These are phyloP conservation scores for Pagetopsis macropterus DNA, from an alignment of 2,797 vertebrate species.

Conservation along the genomic window DNA sequence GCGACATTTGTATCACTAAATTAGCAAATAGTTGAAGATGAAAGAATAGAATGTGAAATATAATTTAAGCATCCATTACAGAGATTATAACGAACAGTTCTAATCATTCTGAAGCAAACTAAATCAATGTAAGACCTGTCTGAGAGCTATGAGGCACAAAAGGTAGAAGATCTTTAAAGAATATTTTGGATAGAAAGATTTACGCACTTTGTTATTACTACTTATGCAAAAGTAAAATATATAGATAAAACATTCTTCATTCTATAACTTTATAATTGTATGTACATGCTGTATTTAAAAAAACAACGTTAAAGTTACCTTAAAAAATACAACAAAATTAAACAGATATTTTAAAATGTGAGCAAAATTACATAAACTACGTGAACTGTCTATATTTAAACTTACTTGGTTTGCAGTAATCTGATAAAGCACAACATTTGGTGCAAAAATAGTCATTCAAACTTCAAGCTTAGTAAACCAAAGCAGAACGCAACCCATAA, in stretches of 20 bases:
- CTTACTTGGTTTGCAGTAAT: not conserved
- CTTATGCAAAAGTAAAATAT: no score
- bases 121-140: not conserved
- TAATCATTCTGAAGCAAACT: not conserved
- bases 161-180: not conserved
- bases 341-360: not conserved
- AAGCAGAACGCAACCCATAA: not conserved
- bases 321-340: not conserved
- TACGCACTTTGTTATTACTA: no score
- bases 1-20: not conserved
- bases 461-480: conserved; percentile 8
- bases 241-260: no score
- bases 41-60: not conserved
- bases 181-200: no score
- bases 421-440: not conserved
- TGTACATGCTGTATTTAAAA: not conserved
- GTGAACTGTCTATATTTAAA: not conserved
- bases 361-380: not conserved
- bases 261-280: not conserved
- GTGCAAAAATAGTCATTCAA: not conserved
- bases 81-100: not conserved
- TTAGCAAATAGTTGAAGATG: not conserved
- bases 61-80: not conserved
- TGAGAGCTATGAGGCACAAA: not conserved
- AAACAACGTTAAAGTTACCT: not conserved